These are phyloP conservation scores for Brachyhypopomus occidentalis DNA, from an alignment of 2,113 vertebrate species.

Conservation along the genomic window DNA sequence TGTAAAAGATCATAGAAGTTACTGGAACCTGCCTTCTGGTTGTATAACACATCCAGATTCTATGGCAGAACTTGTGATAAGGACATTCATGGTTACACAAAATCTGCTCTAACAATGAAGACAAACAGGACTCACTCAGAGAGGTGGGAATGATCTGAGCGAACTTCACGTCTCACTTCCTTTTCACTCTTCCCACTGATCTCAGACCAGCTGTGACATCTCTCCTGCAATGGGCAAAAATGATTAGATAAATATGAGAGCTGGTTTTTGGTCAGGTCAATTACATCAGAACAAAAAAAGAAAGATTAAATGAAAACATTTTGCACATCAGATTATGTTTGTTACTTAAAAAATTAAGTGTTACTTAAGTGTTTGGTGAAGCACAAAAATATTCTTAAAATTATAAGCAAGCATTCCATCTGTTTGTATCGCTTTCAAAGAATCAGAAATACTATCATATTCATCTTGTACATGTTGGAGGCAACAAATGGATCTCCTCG, in stretches of 20 bases:
- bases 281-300: background rate
- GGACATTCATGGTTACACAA: slow-evolving; percentile 11
- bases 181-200: background rate
- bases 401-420: too few relatives aligned
- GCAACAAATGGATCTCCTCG: background rate
- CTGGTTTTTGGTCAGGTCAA: background rate
- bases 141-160: background rate
- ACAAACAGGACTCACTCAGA: background rate
- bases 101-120: slow-evolving; percentile 3
- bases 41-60: background rate
- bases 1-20: background rate
- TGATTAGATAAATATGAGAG: background rate
- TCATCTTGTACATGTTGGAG: background rate
- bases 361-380: background rate
- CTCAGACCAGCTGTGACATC: background rate
- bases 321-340: background rate
- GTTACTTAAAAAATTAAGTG: too few relatives aligned
- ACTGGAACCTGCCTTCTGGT: background rate
- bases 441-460: too few relatives aligned
- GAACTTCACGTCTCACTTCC: background rate
- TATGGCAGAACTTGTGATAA: slow-evolving; percentile 26
- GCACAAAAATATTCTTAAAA: too few relatives aligned
- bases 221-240: background rate
- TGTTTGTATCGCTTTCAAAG: too few relatives aligned
- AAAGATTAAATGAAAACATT: background rate